Percentiles rank a stretch among this genome's conserved stretches.
Conservation (phyloP, 2,888 invertebrate genomes). For the Yponomeuta sedellus region DNA sequence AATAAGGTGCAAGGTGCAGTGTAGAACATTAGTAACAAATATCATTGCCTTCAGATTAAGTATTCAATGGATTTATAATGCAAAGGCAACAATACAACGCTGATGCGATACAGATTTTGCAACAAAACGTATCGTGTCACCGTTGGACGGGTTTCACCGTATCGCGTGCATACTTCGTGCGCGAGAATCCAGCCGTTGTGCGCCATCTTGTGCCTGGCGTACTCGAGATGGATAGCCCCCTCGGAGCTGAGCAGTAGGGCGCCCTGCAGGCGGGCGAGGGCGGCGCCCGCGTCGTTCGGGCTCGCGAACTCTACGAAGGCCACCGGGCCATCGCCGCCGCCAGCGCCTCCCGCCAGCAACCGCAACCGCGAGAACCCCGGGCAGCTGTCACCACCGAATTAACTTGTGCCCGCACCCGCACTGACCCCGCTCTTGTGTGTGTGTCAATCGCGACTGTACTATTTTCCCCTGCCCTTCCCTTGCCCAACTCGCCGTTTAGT, state of each 20-base stretch:
- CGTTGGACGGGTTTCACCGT: slow-evolving; percentile 19
- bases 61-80: background rate
- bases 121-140: slow-evolving; percentile 22
- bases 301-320: slow-evolving; percentile 99
- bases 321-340: slow-evolving; percentile 84
- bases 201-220: slow-evolving; percentile 99
- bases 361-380: slow-evolving; percentile 98
- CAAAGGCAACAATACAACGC: background rate
- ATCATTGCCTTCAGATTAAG: background rate
- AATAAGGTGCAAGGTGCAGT: slow-evolving; percentile 52
- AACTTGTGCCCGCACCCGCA: slow-evolving; percentile 55
- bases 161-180: slow-evolving; percentile 72
- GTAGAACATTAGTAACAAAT: slow-evolving; percentile 44
- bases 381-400: slow-evolving; percentile 87
- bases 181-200: slow-evolving; percentile 77
- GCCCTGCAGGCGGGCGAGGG: slow-evolving; percentile 96
- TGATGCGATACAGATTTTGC: background rate
- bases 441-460: slow-evolving; percentile 30
- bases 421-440: slow-evolving; percentile 40
- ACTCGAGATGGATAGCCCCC: slow-evolving; percentile 98
- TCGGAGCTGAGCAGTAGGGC: slow-evolving; percentile 96
- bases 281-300: slow-evolving; percentile 92
- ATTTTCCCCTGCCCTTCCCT: no score
- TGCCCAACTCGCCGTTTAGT: no score
- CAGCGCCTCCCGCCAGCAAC: slow-evolving; percentile 81